Base-by-base conservation (phyloP, 2,113 vertebrate species). In the Okapia johnstoni region DNA sequence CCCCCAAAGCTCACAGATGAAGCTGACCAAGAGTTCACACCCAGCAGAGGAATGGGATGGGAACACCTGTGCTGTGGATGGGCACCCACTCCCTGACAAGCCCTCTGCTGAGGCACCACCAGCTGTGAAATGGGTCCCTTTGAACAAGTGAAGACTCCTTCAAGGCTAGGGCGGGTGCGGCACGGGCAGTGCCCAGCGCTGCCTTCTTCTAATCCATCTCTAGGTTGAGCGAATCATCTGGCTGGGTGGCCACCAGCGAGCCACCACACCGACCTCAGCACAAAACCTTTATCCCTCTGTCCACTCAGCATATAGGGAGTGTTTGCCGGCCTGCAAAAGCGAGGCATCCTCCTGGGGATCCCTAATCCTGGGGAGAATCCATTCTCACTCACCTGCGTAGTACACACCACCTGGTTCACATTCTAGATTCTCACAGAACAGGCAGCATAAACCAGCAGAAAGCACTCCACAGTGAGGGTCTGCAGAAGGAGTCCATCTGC, bases 101-200 rank as follows among this genome's bases (percentile, higher is more conserved):
- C 84, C 28, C 43, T 84, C 57, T 77, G 21, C 63, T 7, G 40
- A 57, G 10, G 50, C 26, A 11, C 7, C n/a, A 17, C 36, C 40
- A 19, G 58, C 52, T 57, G 17, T 6, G 17, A 61, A 26, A 16
- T 14, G 6, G 11, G 40, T 80, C 55, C 90, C 13, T 43, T 12
- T 12, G 84, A 58, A 61, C 61, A 76, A 46, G 52, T 8, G 23
- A 85, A 60, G 46, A 21, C 13, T 14, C 11, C 5, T 23, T 61
- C 10, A 36, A 4, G 11, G 30, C 36, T 28, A n/a, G 14, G 43
- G 43, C 19, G 23, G 26, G 16, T 12, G 14, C 6, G 28, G 19
- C 61, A 0, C 7, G 2, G 16, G 0, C 0, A 25, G 19, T 30
- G 11, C 14, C 2, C 2, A 1, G n/a, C 5, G 2, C 3, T 10